These are phyloP conservation scores for Vombatus ursinus DNA, from an alignment of 2,113 vertebrate genomes.

Conservation along the genomic window DNA sequence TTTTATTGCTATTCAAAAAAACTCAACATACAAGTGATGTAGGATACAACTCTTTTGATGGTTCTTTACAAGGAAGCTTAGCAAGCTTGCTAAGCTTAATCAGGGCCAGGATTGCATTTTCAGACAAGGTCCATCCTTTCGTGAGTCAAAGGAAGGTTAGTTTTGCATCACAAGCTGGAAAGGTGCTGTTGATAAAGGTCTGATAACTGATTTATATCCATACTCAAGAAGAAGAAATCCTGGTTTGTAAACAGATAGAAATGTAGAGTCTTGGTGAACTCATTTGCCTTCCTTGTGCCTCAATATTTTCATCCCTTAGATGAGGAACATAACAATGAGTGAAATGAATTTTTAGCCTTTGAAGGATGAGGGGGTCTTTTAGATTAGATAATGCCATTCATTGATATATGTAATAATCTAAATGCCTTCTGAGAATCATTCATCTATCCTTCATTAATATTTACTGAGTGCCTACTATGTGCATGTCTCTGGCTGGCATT, in stretches of 20 bases:
- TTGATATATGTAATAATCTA: neutral
- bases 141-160: neutral
- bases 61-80: neutral
- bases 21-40: slow-evolving; percentile 29
- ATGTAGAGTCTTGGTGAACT: neutral
- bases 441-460: neutral
- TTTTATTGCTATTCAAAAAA: slow-evolving; percentile 49
- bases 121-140: neutral
- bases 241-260: neutral
- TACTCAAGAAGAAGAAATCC: neutral
- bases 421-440: neutral
- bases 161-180: neutral
- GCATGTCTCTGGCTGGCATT: neutral
- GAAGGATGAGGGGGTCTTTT: neutral
- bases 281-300: neutral
- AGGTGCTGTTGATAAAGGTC: neutral
- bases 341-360: neutral
- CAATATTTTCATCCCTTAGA: neutral
- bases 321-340: neutral
- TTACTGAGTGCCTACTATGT: neutral
- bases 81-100: neutral
- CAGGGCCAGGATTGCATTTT: neutral
- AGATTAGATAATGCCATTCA: neutral
- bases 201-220: neutral
- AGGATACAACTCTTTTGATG: neutral